phyloP scores from a whole-genome alignment of 2,888 invertebrate genomes.

The Drosophila mercatorum region DNA sequence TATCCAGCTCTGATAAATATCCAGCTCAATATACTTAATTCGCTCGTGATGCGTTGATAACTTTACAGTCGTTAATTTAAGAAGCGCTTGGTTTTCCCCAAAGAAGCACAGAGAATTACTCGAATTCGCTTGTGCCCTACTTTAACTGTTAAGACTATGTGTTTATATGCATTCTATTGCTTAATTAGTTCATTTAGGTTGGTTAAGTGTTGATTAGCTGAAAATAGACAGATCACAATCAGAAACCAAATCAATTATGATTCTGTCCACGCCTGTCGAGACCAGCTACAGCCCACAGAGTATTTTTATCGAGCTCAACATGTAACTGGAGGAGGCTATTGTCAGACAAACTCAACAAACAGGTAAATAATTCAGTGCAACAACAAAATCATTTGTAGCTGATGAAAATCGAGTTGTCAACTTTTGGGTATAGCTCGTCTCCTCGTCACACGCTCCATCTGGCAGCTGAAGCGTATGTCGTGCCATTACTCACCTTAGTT shows the following conservation, averaged over 20 bases:
- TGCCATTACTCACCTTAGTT: constrained; percentile 35
- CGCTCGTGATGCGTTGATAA: constrained; percentile 11
- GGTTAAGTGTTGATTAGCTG: constrained; percentile 50
- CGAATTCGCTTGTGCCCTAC: constrained; percentile 26
- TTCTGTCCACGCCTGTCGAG: constrained; percentile 4
- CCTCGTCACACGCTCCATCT: constrained; percentile 17
- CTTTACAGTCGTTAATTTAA: constrained; percentile 52
- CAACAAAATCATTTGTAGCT: neutral
- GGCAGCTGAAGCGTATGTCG: neutral
- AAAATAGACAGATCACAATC: constrained; percentile 25
- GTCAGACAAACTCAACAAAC: too few species aligned
- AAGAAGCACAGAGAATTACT: constrained; percentile 36
- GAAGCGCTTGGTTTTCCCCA: constrained; percentile 66
- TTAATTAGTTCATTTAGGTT: constrained; percentile 26
- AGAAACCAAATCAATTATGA: constrained; percentile 20
- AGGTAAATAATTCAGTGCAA: neutral
- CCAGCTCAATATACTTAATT: constrained; percentile 9
- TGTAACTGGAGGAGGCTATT: too few species aligned
- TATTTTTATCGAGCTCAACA: neutral
- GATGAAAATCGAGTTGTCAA: constrained; percentile 7
- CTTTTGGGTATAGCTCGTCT: neutral
- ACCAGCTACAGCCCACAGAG: neutral
- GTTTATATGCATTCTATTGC: constrained; percentile 46
- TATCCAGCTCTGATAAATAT: neutral
- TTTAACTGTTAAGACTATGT: constrained; percentile 24